These are phyloP conservation scores for Zoanthus sociatus DNA, from an alignment of 92 coral and sea anemone genomes.

Conservation along the genomic window DNA sequence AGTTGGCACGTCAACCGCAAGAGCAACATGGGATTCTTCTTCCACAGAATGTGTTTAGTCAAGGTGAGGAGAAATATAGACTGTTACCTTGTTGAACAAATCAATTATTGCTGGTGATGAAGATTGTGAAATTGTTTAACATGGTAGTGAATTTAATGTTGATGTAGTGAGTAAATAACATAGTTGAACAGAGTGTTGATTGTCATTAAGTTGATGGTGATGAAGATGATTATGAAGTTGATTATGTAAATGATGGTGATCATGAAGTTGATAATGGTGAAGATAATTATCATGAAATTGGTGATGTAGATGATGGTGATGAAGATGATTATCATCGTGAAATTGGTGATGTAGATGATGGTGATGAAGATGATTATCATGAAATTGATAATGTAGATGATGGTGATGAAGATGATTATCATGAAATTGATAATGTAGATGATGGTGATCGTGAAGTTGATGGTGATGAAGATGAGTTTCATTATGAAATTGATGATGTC, in stretches of 20 bases:
- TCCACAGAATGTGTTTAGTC: constrained; percentile 76
- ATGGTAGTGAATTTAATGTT: neutral
- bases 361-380: neutral
- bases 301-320: neutral
- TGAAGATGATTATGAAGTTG: neutral
- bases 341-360: neutral
- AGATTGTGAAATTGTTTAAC: neutral
- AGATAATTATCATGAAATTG: neutral
- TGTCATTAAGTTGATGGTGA: neutral
- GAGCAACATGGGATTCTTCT: constrained; percentile 70
- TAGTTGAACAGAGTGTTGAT: neutral
- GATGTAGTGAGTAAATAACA: no score
- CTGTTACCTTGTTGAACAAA: neutral
- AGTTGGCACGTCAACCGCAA: constrained; percentile 76
- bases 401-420: no score
- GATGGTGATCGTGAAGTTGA: no score
- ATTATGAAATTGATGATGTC: no score
- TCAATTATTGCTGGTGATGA: neutral
- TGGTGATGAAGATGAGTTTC: no score
- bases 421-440: no score
- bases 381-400: no score
- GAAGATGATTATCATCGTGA: neutral
- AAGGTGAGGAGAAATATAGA: constrained; percentile 59
- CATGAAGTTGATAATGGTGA: neutral
- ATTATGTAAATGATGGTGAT: neutral